Base-by-base conservation (phyloP, 2,113 vertebrate genomes). In the Recurvirostra avosetta region DNA sequence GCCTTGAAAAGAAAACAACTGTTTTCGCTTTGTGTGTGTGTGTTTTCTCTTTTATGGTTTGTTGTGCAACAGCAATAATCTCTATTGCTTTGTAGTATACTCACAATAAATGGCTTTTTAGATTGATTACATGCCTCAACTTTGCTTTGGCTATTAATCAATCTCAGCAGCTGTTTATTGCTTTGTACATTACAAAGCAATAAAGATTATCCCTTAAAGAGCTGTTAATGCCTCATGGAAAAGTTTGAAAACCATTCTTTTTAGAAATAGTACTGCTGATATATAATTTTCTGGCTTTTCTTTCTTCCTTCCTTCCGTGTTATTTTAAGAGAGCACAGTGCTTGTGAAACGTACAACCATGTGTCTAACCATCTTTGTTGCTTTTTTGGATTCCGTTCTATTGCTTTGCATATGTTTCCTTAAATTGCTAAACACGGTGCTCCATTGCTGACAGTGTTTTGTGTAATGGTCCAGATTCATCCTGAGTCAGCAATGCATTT, bases 81-180 rank as follows among this genome's bases (percentile, higher is more conserved):
- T 96, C 92, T 92, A 91, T 91, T 96, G 93, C 96, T 97, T 97
- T 95, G 92, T 94, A 92, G 87, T 83, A 87, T 81, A 76, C 65
- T 86, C 70, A 86, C 84, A 96, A 90, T 94, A 96, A 97, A 92
- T 92, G 91, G 78, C 86, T 97, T 95, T 96, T 97, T 91, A 97
- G 94, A 97, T 96, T 97, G 95, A 97, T 97, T 97, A 95, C 84
- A 97, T 88, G 94, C 93, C 94, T 97, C 93, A 94, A 96, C 90
- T 96, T 94, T 95, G 96, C 94, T 97, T 94, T 96, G 95, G 94
- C 95, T 97, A 97, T 97, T 97, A 97, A 97, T 97, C 96, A 97
- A 96, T 97, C 92, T 95, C 94, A 94, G 94, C 93, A 96, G 95
- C 93, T 97, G 96, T 94, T 96, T 97, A 97, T 97, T 94, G 96